Evolutionary conservation across 2,113 vertebrate species (phyloP), one percentile per base, ranked within the genome.

Genomic region (Chloroceryle aenea): DNA sequence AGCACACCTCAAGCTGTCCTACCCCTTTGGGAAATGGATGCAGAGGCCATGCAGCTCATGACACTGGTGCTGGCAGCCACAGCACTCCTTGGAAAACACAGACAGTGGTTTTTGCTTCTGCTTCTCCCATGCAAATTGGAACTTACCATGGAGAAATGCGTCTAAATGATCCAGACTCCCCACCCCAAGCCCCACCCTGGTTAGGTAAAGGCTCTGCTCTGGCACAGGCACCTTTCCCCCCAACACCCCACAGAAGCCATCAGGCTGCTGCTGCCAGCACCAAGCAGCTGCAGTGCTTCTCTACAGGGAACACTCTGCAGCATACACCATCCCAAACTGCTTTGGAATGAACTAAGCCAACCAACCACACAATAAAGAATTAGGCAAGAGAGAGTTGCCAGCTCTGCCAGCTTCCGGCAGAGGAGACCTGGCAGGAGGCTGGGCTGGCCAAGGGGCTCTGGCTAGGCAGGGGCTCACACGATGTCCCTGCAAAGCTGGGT

Each of bases 231-330:
- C 23, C 50, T 92, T 73, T 64, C 64, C 79, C 79, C 72, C 74
- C 7, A 1, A 3, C 47, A 89, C 25, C 72, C 87, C 38, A 25
- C 67, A 77, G 94, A 75, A 96, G 74, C 75, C 85, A 93, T 52
- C 71, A 90, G 78, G 77, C 71, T 92, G 81, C 78, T 20, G 19
- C 76, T 86, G 59, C 66, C 52, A 20, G 77, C 84, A 34, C 84
- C 23, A 10, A 25, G 71, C 82, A 96, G 81, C 87, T 48, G 5
- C n/a, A 21, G 71, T 12, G 6, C 66, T 77, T 85, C 84, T 90
- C 89, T 47, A 32, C 42, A 52, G 75, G 72, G 76, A 88, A 42
- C 85, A 91, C 72, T 90, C 80, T 61, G 64, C 90, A 95, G 95
- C 73, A 92, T 55, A 69, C 66, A 18, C 9, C 14, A 0, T 42